Evolutionary conservation across 2,888 invertebrate species (phyloP).

Genomic region (Perdita meconis): DNA sequence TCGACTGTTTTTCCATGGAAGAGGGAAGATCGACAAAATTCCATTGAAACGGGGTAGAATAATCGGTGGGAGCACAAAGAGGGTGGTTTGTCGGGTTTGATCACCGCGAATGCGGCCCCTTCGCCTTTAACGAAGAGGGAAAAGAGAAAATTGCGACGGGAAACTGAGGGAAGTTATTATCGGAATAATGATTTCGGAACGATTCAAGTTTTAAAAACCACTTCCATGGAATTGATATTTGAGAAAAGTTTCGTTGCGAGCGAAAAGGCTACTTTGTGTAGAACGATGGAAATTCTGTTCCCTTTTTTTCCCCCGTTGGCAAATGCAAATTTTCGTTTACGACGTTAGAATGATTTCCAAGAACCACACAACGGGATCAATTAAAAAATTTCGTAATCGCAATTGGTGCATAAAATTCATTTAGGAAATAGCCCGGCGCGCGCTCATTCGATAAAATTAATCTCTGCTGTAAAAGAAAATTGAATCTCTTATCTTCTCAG

Average conservation of each 20-base stretch:
- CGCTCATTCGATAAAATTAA: conserved; percentile 25
- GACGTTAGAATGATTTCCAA: too few relatives aligned
- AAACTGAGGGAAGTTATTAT: too few relatives aligned
- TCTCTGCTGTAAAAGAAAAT: conserved; percentile 21
- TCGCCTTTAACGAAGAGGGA: background rate
- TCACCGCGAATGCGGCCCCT: background rate
- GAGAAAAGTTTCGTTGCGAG: too few relatives aligned
- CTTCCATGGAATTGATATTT: too few relatives aligned
- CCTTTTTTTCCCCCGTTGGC: background rate
- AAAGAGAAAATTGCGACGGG: background rate
- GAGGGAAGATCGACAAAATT: background rate
- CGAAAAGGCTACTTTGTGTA: too few relatives aligned
- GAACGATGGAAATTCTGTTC: background rate
- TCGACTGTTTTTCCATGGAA: background rate
- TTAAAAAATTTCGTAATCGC: background rate
- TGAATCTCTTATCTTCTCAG: conserved; percentile 30
- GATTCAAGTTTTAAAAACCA: background rate
- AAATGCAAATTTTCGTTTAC: too few relatives aligned
- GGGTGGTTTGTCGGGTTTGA: background rate
- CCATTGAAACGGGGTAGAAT: background rate
- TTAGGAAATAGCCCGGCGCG: background rate
- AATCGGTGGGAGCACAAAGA: background rate
- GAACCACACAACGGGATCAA: background rate
- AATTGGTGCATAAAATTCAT: background rate
- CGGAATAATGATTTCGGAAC: too few relatives aligned